Percentiles rank a stretch among this genome's conserved stretches.
Evolutionary conservation across 1,140 invertebrate genomes (phyloP).

Genomic region (Euura saliciscinereae): DNA sequence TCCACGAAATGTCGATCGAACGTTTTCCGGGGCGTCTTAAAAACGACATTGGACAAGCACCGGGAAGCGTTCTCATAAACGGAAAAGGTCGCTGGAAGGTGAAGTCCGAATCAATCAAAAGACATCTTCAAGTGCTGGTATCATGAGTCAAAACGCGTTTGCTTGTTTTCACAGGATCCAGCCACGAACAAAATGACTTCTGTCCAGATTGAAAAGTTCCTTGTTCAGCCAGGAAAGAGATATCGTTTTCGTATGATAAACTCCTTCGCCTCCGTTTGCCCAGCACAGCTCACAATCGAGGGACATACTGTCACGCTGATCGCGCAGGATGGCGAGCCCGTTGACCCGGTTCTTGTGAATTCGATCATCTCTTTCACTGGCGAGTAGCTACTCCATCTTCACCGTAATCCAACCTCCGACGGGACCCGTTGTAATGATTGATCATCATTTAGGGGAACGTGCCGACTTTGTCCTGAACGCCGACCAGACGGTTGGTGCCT

Average conservation of each 20-base stretch:
- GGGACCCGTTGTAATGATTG: conserved; percentile 74
- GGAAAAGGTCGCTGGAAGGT: conserved; percentile 12
- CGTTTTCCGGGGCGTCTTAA: conserved; percentile 18
- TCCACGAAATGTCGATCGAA: conserved; percentile 42
- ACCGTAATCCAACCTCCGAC: conserved; percentile 78
- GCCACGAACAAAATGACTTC: conserved; percentile 17
- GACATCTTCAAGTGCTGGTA: conserved; percentile 21
- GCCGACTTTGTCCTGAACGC: conserved; percentile 67
- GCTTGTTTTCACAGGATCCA: conserved; percentile 22
- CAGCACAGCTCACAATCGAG: conserved; percentile 79
- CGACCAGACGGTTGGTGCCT: conserved; percentile 56
- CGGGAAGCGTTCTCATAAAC: conserved; percentile 5
- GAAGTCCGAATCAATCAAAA: not conserved
- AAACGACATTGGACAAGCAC: not conserved
- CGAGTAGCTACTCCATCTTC: conserved; percentile 38
- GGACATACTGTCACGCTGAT: conserved; percentile 78
- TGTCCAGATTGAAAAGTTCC: conserved; percentile 24
- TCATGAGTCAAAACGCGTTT: too few species aligned
- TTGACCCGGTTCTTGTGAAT: conserved; percentile 58
- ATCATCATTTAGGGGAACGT: conserved; percentile 61
- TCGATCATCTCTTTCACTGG: conserved; percentile 51
- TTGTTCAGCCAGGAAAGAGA: conserved; percentile 64
- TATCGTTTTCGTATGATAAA: conserved; percentile 85
- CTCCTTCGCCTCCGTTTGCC: conserved; percentile 82
- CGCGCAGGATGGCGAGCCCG: conserved; percentile 76